Conservation (phyloP, 2,797 vertebrate genomes). For the Sphaeramia orbicularis region DNA sequence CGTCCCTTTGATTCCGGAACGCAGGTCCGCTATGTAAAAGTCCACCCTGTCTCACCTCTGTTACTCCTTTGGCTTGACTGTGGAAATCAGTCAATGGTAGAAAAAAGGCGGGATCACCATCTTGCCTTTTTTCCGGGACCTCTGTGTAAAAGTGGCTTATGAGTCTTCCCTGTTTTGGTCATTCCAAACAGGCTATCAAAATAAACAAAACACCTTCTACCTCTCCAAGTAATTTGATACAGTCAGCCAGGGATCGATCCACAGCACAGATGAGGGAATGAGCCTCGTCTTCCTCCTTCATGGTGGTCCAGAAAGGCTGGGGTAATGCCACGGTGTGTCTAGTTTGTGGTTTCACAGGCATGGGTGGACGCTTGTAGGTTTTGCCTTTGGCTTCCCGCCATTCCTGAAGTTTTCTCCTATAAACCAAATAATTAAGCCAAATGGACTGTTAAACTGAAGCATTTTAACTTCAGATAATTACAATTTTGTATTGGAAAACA, state of each 20-base stretch:
- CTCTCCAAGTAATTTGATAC: slow-evolving; percentile 86
- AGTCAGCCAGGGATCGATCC: slow-evolving; percentile 84
- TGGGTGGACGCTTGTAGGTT: slow-evolving; percentile 92
- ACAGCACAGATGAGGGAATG: slow-evolving; percentile 79
- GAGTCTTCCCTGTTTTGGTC: too few species aligned
- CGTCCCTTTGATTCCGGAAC: too few species aligned
- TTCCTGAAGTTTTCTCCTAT: slow-evolving; percentile 89
- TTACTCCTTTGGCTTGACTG: too few species aligned
- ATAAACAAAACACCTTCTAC: slow-evolving; percentile 61
- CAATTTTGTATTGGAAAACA: slow-evolving; percentile 1
- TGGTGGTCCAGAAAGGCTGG: slow-evolving; percentile 79
- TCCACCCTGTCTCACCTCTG: too few species aligned
- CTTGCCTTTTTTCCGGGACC: too few species aligned
- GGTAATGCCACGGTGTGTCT: slow-evolving; percentile 52
- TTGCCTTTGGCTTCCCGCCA: slow-evolving; percentile 91
- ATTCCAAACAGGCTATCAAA: not conserved
- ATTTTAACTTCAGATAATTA: not conserved
- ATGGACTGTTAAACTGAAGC: not conserved
- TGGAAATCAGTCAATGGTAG: too few species aligned
- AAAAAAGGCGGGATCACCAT: too few species aligned
- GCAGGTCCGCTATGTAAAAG: too few species aligned
- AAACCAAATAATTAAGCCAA: slow-evolving; percentile 3
- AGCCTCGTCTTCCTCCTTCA: slow-evolving; percentile 84
- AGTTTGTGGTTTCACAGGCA: slow-evolving; percentile 77
- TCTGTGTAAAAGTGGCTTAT: too few species aligned